These are phyloP conservation scores for Notodonta ziczac DNA, from an alignment of 2,888 invertebrate species.

Conservation along the genomic window DNA sequence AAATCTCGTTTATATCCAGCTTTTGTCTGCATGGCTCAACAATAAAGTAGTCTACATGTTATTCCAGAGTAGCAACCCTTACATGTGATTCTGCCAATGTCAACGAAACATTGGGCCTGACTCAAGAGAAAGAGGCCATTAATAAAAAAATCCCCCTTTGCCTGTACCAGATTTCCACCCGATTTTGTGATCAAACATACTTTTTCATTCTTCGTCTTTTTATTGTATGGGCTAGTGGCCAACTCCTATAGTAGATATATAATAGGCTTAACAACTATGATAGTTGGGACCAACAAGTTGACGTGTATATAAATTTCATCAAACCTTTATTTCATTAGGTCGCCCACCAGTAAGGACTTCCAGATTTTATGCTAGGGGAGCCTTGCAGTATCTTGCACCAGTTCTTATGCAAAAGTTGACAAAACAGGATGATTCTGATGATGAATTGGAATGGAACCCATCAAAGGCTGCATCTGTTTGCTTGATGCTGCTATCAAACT, in stretches of 20 bases:
- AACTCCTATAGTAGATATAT: too few relatives aligned
- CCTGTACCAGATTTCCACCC: too few relatives aligned
- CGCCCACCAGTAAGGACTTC: conserved; percentile 97
- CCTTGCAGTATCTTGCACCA: conserved; percentile 96
- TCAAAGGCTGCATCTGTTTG: conserved; percentile 99
- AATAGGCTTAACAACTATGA: too few relatives aligned
- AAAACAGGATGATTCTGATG: conserved; percentile 98
- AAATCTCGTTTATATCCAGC: too few relatives aligned
- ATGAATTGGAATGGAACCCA: conserved; percentile 99
- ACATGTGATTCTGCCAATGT: too few relatives aligned
- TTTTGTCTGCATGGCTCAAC: not conserved
- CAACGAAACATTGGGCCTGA: too few relatives aligned
- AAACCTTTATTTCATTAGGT: conserved; percentile 72
- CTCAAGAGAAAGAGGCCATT: too few relatives aligned
- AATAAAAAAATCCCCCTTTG: too few relatives aligned
- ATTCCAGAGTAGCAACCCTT: too few relatives aligned
- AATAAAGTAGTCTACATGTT: not conserved
- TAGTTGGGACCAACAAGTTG: too few relatives aligned
- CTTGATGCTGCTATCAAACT: conserved; percentile 97
- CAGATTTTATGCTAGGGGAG: conserved; percentile 99
- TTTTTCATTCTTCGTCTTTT: not conserved
- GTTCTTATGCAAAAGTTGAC: conserved; percentile 97
- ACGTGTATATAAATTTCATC: not conserved
- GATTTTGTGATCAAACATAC: not conserved
- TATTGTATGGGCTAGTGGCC: too few relatives aligned